A percentile compares a stretch with the other conserved stretches of the same genome.
phyloP scores from a whole-genome alignment of 2,888 invertebrate species.

The Caenorhabditis parvicauda region DNA sequence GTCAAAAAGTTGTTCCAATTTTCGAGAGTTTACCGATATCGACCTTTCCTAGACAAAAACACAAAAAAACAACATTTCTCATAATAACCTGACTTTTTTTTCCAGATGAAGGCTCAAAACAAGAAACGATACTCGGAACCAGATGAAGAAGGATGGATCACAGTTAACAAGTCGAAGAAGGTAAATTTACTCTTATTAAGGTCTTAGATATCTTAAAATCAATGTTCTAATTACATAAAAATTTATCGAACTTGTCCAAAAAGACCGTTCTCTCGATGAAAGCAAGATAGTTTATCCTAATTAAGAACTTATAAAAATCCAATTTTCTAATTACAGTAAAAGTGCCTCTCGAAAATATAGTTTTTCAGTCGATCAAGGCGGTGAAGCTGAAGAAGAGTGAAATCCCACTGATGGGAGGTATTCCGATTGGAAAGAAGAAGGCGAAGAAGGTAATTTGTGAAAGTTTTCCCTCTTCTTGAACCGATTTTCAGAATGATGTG shows the following conservation, averaged over 20 bases:
- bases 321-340: no score
- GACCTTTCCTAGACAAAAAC: no score
- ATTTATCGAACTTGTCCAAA: not conserved
- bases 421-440: slow-evolving; percentile 24
- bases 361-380: slow-evolving; percentile 21
- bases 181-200: not conserved
- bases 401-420: slow-evolving; percentile 24
- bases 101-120: no score
- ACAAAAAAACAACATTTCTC: not conserved
- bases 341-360: no score
- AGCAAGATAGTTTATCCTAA: not conserved
- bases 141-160: slow-evolving; percentile 51
- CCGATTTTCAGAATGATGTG: slow-evolving; percentile 19
- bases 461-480: not conserved
- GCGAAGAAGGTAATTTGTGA: slow-evolving; percentile 2
- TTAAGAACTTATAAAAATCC: no score
- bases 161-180: slow-evolving; percentile 34
- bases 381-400: slow-evolving; percentile 31
- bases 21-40: no score
- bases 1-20: no score
- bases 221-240: not conserved
- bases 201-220: not conserved
- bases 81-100: no score
- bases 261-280: not conserved
- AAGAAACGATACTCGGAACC: slow-evolving; percentile 38